These are phyloP conservation scores for Tetrax tetrax DNA, from an alignment of 2,113 vertebrate species.

Conservation along the genomic window DNA sequence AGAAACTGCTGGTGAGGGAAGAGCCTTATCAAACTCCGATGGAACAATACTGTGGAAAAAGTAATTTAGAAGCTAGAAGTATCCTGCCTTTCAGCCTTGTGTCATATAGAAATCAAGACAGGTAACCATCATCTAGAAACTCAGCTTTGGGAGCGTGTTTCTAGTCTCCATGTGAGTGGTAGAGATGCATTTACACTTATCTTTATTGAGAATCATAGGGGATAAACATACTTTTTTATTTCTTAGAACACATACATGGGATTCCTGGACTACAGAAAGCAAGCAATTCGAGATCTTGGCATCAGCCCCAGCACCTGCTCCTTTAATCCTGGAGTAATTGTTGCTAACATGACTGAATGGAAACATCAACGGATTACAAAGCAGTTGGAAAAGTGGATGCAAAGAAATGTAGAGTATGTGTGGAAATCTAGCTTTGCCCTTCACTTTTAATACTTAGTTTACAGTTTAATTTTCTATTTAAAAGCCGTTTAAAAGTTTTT, in stretches of 20 bases:
- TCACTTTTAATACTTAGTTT: not conserved
- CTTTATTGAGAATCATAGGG: not conserved
- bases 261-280: conserved; percentile 93
- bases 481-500: not conserved
- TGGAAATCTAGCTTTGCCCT: not conserved
- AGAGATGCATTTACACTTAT: not conserved
- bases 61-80: not conserved
- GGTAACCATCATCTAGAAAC: not conserved
- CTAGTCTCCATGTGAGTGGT: not conserved
- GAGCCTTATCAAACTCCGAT: not conserved
- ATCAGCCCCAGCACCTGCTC: conserved; percentile 94
- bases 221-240: not conserved
- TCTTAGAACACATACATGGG: conserved; percentile 95
- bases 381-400: conserved; percentile 95
- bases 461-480: not conserved
- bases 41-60: not conserved
- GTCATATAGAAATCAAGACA: not conserved
- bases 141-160: not conserved
- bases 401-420: conserved; percentile 86
- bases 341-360: conserved; percentile 92
- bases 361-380: conserved; percentile 91
- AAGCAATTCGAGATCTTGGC: conserved; percentile 86
- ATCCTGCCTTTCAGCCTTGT: not conserved
- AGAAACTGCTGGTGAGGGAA: not conserved
- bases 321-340: conserved; percentile 96